phyloP scores from a whole-genome alignment of 1,140 invertebrate genomes.

The Probaryconus sp. region DNA sequence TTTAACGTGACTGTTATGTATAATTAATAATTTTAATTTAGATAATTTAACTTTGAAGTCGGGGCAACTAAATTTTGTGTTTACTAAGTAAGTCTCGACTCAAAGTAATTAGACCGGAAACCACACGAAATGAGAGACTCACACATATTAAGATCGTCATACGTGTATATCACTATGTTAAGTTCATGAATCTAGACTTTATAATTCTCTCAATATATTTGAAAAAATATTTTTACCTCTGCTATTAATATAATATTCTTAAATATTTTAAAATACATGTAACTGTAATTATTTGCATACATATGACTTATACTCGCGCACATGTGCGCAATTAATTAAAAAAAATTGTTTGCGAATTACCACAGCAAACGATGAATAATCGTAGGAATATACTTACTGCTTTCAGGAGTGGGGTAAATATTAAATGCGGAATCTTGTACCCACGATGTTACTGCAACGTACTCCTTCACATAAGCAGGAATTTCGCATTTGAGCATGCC shows the following conservation, averaged over 20 bases:
- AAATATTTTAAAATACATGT: too few species aligned
- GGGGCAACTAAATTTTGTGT: conserved; percentile 22
- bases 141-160: conserved; percentile 5
- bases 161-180: conserved; percentile 3
- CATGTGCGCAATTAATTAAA: too few species aligned
- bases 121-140: neutral
- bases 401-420: conserved; percentile 88
- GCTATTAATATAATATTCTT: too few species aligned
- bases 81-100: conserved; percentile 33
- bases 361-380: conserved; percentile 3
- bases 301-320: too few species aligned
- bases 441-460: conserved; percentile 93
- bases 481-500: conserved; percentile 92
- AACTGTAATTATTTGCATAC: too few species aligned
- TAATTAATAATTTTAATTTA: conserved; percentile 33
- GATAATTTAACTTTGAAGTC: conserved; percentile 27
- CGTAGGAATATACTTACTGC: conserved; percentile 80
- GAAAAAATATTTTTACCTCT: too few species aligned
- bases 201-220: too few species aligned
- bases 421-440: conserved; percentile 88
- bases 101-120: conserved; percentile 30
- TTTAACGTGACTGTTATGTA: conserved; percentile 19
- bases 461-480: conserved; percentile 91
- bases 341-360: too few species aligned
- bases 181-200: too few species aligned